Percentiles rank a stretch among this genome's conserved stretches.
These are phyloP conservation scores for Pyralis farinalis DNA, from an alignment of 2,888 invertebrate species.

Conservation along the genomic window DNA sequence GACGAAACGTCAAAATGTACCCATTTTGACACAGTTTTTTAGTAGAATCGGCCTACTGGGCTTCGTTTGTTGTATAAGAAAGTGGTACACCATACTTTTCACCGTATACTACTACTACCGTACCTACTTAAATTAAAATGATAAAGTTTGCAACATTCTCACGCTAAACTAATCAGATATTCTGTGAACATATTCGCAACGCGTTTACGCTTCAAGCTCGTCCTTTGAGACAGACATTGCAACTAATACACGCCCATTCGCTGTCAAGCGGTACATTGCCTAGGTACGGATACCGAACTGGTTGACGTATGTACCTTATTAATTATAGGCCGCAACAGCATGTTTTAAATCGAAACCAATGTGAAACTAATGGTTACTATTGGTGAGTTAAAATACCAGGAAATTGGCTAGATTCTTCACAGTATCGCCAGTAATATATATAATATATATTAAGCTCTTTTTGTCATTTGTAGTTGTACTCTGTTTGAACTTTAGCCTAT, in stretches of 20 bases:
- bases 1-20: no score
- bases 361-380: slow-evolving; percentile 34
- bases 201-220: slow-evolving; percentile 6
- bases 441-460: no score
- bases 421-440: no score
- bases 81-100: no score
- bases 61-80: no score
- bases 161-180: neutral
- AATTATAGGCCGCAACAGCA: slow-evolving; percentile 36
- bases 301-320: slow-evolving; percentile 48
- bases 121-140: no score
- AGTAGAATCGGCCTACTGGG: no score
- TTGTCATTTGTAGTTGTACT: no score
- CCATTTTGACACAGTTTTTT: no score
- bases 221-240: slow-evolving; percentile 20
- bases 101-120: no score
- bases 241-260: slow-evolving; percentile 56
- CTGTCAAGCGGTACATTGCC: slow-evolving; percentile 53
- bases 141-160: neutral
- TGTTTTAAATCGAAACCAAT: slow-evolving; percentile 34
- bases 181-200: neutral
- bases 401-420: neutral
- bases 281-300: slow-evolving; percentile 45
- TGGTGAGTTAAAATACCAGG: neutral
- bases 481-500: no score